Conservation (phyloP, 2,888 invertebrate genomes). For the Exephanes ischioxanthus region DNA sequence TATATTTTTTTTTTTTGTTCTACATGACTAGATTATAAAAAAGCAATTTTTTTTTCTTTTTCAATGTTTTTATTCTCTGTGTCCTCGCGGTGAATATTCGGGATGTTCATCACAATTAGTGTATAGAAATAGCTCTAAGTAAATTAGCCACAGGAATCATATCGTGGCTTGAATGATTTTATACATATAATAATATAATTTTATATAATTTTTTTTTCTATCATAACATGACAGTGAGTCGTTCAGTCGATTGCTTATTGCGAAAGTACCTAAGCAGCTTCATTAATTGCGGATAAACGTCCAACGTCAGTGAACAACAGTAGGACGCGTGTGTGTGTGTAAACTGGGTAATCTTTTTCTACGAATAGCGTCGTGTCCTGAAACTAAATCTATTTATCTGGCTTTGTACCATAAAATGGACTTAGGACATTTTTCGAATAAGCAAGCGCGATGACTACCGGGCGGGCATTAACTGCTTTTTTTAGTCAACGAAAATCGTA, state of each 20-base stretch:
- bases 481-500: slow-evolving; percentile 14
- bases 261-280: slow-evolving; percentile 62
- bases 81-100: slow-evolving; percentile 73
- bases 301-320: slow-evolving; percentile 17
- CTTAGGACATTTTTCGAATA: slow-evolving; percentile 56
- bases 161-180: slow-evolving; percentile 46
- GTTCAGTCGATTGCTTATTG: slow-evolving; percentile 66
- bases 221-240: slow-evolving; percentile 65
- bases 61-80: slow-evolving; percentile 19
- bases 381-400: slow-evolving; percentile 5
- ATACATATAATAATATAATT: slow-evolving; percentile 34
- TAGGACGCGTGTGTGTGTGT: slow-evolving; percentile 4
- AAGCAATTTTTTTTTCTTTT: slow-evolving; percentile 50
- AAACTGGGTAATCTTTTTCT: slow-evolving; percentile 3
- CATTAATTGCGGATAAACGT: slow-evolving; percentile 12
- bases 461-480: slow-evolving; percentile 13
- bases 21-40: slow-evolving; percentile 83
- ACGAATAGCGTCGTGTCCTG: background rate
- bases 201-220: slow-evolving; percentile 46
- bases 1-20: slow-evolving; percentile 71
- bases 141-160: slow-evolving; percentile 61
- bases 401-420: slow-evolving; percentile 10
- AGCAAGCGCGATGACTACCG: slow-evolving; percentile 49
- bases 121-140: slow-evolving; percentile 73
- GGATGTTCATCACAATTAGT: slow-evolving; percentile 75